These are phyloP conservation scores for Corella eumyota DNA, from an alignment of 23 tunicate genomes.

Conservation along the genomic window DNA sequence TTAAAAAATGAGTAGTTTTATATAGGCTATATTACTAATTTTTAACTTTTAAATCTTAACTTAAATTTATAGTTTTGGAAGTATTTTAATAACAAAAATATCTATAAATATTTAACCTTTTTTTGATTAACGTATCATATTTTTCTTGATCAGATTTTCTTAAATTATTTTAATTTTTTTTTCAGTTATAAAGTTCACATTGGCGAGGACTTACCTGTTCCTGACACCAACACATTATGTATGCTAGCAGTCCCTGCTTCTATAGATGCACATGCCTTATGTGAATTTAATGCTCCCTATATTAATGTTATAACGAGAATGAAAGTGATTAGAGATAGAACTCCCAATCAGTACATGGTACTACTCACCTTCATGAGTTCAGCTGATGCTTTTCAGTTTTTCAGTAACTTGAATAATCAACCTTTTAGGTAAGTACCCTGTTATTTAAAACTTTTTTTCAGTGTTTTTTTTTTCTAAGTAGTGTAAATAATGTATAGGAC, in stretches of 20 bases:
- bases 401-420: conserved; percentile 47
- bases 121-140: too few relatives aligned
- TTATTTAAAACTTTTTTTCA: not conserved
- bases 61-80: too few relatives aligned
- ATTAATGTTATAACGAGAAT: conserved; percentile 40
- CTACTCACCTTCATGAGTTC: conserved; percentile 35
- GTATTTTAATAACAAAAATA: too few relatives aligned
- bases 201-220: conserved; percentile 30
- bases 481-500: not conserved
- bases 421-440: conserved; percentile 36
- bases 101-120: too few relatives aligned
- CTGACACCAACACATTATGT: conserved; percentile 58
- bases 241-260: conserved; percentile 92
- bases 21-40: too few relatives aligned
- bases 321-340: conserved; percentile 76
- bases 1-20: too few relatives aligned
- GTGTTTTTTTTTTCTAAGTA: not conserved
- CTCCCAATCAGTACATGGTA: conserved; percentile 96
- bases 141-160: too few relatives aligned
- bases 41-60: too few relatives aligned
- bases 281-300: conserved; percentile 65
- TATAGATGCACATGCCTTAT: conserved; percentile 53
- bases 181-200: conserved; percentile 33
- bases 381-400: conserved; percentile 51
- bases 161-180: too few relatives aligned